Evolutionary conservation across 2,797 vertebrate genomes (phyloP), one percentile per base, ranked within the genome.

Genomic region (Nasua narica): DNA sequence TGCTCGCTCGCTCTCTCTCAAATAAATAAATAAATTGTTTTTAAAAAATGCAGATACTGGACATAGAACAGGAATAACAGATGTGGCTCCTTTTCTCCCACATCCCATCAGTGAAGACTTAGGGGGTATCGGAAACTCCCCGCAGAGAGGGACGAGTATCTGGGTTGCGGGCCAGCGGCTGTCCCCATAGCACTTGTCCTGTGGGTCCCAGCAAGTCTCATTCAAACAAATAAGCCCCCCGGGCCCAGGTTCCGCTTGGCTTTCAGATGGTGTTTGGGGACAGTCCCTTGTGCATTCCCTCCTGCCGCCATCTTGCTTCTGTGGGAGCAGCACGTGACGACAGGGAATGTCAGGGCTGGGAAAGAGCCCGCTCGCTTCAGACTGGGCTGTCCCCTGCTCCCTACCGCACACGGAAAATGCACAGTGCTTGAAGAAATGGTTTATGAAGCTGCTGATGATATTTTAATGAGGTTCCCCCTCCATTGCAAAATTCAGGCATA

Each of bases 321-420:
- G 2, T 4, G 6, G 13, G 40, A 54, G 25, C 3, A 16, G 13
- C 19, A 21, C 4, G 1, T 13, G 7, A 11, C 10, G 14, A 27
- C 2, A 14, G 69, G 37, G 5, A 6, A 14, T 3, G 2, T 15
- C 15, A 7, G 43, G 19, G 1, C 27, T 4, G 23, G 32, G 4
- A 67, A 60, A 12, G 35, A n/a, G 10, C 11, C n/a, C 18, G 7
- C 4, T 54, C 2, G 0, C 54, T 54, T 69, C 13, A 19, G 7
- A 14, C 12, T 1, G 37, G 52, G 40, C 2, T 6, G 7, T 5
- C 6, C 0, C 6, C 18, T 12, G 1, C 12, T 0, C 9, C n/a
- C 12, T 15, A 3, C 16, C 10, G 40, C 84, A 14, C 25, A 8
- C 3, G 2, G 11, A n/a, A 35, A n/a, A 37, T 4, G 3, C 15